phyloP scores from a whole-genome alignment of 2,888 invertebrate genomes.

The Kuschelorhynchus macadamiae region DNA sequence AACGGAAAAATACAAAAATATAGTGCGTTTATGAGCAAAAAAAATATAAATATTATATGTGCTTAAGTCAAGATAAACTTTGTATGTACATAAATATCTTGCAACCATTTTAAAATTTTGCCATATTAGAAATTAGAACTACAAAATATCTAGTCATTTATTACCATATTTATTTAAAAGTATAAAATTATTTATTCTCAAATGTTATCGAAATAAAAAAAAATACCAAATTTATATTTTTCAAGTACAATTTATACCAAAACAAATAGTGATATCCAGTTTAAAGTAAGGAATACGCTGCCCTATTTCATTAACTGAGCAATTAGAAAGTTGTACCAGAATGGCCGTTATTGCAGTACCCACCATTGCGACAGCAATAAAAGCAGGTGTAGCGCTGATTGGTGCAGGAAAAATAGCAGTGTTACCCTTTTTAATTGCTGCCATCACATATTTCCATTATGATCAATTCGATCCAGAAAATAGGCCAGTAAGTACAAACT shows the following conservation, averaged over 20 bases:
- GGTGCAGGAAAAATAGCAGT: slow-evolving; percentile 82
- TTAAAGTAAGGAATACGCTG: background rate
- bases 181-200: background rate
- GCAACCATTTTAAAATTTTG: too few relatives aligned
- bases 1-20: slow-evolving; percentile 26
- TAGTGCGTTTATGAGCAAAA: slow-evolving; percentile 21
- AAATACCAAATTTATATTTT: background rate
- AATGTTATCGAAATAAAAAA: background rate
- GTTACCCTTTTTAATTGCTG: slow-evolving; percentile 81
- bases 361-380: slow-evolving; percentile 75
- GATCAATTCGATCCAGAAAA: slow-evolving; percentile 89
- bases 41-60: background rate
- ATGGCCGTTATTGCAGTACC: slow-evolving; percentile 62
- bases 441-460: slow-evolving; percentile 87
- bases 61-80: background rate
- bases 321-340: too few relatives aligned
- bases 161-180: background rate
- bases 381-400: slow-evolving; percentile 78
- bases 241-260: too few relatives aligned
- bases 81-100: too few relatives aligned
- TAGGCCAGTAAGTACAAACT: slow-evolving; percentile 73
- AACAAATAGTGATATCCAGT: background rate
- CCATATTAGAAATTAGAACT: slow-evolving; percentile 13
- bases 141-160: slow-evolving; percentile 15
- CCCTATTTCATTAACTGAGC: background rate